These are phyloP conservation scores for Trachurus trachurus DNA, from an alignment of 2,797 vertebrate genomes.

Conservation along the genomic window DNA sequence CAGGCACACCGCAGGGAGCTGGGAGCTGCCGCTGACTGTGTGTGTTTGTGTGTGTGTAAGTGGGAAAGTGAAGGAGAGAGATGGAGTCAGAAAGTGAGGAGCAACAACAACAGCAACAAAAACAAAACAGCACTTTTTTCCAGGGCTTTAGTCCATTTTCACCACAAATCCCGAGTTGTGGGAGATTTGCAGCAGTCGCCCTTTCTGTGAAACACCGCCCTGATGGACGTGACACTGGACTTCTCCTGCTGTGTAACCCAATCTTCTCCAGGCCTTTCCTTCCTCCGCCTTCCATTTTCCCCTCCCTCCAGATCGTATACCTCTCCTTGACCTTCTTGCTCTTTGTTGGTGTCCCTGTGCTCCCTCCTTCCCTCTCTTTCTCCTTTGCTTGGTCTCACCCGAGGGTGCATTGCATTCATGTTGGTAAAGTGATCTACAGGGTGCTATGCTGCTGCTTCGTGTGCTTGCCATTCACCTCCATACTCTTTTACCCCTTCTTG, in stretches of 20 bases:
- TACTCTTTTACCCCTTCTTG: constrained; percentile 12
- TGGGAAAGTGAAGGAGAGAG: constrained; percentile 41
- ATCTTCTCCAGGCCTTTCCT: constrained; percentile 56
- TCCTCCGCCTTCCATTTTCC: constrained; percentile 79
- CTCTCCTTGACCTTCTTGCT: constrained; percentile 83
- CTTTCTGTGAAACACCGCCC: constrained; percentile 43
- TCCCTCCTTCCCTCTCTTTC: constrained; percentile 46
- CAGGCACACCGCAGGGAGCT: constrained; percentile 79
- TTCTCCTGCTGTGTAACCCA: constrained; percentile 69
- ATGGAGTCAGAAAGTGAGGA: constrained; percentile 42
- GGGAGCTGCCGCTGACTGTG: constrained; percentile 76
- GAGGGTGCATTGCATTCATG: constrained; percentile 68
- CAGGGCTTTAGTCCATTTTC: not conserved
- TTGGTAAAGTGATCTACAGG: constrained; percentile 74
- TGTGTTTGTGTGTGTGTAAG: constrained; percentile 71
- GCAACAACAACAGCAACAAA: constrained; percentile 22
- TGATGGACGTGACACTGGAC: constrained; percentile 71
- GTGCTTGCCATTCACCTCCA: constrained; percentile 4
- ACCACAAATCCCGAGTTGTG: constrained; percentile 17
- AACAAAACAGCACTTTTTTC: constrained; percentile 21
- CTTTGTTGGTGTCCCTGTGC: constrained; percentile 80
- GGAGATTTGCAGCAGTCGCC: not conserved
- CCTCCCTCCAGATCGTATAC: constrained; percentile 80
- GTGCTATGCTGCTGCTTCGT: constrained; percentile 25
- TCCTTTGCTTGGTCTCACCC: constrained; percentile 44